Conservation (phyloP, 1,140 invertebrate genomes). For the Calliopsis andreniformis region DNA sequence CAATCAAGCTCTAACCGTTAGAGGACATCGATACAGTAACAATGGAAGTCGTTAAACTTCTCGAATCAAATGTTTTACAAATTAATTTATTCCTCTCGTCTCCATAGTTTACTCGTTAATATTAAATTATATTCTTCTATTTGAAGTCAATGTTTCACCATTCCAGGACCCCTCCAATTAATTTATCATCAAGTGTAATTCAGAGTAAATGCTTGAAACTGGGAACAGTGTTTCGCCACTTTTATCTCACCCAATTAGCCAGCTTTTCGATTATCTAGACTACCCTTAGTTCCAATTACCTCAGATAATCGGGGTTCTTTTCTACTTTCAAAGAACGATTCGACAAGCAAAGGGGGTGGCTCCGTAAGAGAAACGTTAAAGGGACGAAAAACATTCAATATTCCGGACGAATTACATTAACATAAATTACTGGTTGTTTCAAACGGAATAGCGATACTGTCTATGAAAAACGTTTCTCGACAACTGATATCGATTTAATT, state of each 20-base stretch:
- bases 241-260: constrained; percentile 38
- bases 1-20: too few relatives aligned
- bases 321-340: background rate
- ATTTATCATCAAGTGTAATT: constrained; percentile 27
- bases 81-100: background rate
- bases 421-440: constrained; percentile 14
- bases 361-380: constrained; percentile 1
- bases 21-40: too few relatives aligned
- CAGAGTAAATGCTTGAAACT: constrained; percentile 11
- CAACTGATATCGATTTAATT: background rate
- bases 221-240: constrained; percentile 1
- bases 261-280: constrained; percentile 33
- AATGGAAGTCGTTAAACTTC: background rate
- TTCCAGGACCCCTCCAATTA: constrained; percentile 11
- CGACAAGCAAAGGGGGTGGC: background rate
- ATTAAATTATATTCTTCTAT: background rate
- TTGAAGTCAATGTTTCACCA: background rate
- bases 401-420: constrained; percentile 22
- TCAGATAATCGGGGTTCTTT: constrained; percentile 14
- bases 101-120: background rate
- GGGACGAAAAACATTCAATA: constrained; percentile 27
- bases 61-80: background rate
- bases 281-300: constrained; percentile 14
- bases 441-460: background rate
- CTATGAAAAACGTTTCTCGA: too few relatives aligned